Base-by-base conservation (phyloP, 2,888 invertebrate genomes). In the Dilophus febrilis region DNA sequence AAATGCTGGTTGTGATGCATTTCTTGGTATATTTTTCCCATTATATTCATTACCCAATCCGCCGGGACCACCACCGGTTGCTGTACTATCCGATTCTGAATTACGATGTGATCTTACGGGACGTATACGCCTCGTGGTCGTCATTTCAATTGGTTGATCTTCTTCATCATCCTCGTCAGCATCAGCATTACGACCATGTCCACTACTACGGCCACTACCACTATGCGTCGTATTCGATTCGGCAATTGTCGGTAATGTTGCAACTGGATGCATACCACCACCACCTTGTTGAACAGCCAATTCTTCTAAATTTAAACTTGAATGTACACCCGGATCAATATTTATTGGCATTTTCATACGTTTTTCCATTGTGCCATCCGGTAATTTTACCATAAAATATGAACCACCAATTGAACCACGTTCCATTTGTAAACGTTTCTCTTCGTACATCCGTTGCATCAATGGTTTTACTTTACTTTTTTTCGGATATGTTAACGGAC, bases 241-340 rank as follows among this genome's bases (percentile, higher is more conserved):
- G 35, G 84, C 81, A 51, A 91, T 91, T 38, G 90, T 90, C 39
- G 90, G 90, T 50, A 91, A 65, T 1, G 86, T 84, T 40, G 86
- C 78, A 50, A 84, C 84, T 7, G 84, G 79, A 45, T 86, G 86
- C 52, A 85, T 75, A 42, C 81, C 78, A 31, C 78, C 80, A 42
- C 81, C 78, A 31, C 78, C 80, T 58, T 83, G 72, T 44, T 74
- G 80, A 58, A 56, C 57, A 38, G 77, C 81, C 52, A 82, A 65
- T 58, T 83, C 76, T 59, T 90, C 90, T 55, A 91, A 67, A 62
- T 87, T 85, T 52, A 91, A 72, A 55, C 85, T 87, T 41, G 88
- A 91, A 61, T 91, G 91, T 36, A 90, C 91, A 38, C 91, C 91
- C 4, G 91, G 90, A 65, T 91, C 91, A 46, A 86, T 76, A 64